phyloP scores from a whole-genome alignment of 1,140 invertebrate genomes.

The Drosophila funebris region DNA sequence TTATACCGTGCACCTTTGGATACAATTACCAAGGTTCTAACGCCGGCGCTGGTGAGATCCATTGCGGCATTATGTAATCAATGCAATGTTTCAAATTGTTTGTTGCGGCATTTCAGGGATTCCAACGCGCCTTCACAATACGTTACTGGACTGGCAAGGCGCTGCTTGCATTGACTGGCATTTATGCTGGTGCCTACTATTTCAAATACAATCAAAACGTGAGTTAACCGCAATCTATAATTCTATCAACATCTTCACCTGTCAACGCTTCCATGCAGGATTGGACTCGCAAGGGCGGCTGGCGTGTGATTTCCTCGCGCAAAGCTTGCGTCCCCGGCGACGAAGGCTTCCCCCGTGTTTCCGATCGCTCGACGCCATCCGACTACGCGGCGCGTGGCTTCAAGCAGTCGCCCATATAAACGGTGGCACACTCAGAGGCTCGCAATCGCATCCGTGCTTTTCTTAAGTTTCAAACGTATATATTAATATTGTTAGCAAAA shows the following conservation, averaged over 20 bases:
- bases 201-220: conserved; percentile 92
- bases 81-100: conserved; percentile 11
- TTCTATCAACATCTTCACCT: background rate
- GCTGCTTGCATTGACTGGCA: conserved; percentile 84
- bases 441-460: conserved; percentile 17
- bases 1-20: conserved; percentile 90
- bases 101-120: conserved; percentile 84
- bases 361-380: conserved; percentile 85
- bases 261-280: conserved; percentile 83
- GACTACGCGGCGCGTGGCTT: conserved; percentile 90
- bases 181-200: conserved; percentile 87
- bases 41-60: conserved; percentile 86
- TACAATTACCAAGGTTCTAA: conserved; percentile 85
- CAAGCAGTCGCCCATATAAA: conserved; percentile 84
- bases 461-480: conserved; percentile 52
- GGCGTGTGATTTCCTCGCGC: conserved; percentile 85
- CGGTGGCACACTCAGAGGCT: background rate
- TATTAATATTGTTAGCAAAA: conserved; percentile 56
- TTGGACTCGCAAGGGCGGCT: conserved; percentile 89
- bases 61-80: conserved; percentile 63
- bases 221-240: conserved; percentile 82
- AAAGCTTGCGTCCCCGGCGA: conserved; percentile 87
- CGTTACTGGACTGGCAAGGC: conserved; percentile 88
- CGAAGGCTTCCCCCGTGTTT: conserved; percentile 86
- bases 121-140: conserved; percentile 84